Percentiles rank a stretch among this genome's conserved stretches.
Conservation (phyloP, 2,797 vertebrate species). For the Amniataba percoides region DNA sequence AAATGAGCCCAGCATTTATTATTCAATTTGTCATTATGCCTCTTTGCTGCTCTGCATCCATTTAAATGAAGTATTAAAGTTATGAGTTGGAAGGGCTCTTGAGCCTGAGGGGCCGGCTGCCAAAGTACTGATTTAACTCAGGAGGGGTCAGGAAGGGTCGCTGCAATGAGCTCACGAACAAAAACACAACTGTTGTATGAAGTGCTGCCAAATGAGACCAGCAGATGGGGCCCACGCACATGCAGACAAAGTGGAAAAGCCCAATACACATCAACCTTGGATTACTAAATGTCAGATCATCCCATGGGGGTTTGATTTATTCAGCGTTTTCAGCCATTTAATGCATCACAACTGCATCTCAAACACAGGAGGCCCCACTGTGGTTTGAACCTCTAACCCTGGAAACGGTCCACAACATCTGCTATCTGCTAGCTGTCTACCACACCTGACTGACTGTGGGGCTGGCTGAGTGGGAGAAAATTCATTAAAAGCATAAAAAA, state of each 20-base stretch:
- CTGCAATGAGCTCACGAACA: slow-evolving; percentile 53
- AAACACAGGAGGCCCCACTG: background rate
- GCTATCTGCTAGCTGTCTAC: background rate
- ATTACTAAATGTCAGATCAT: slow-evolving; percentile 26
- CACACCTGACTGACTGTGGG: slow-evolving; percentile 9
- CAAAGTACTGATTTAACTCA: slow-evolving; percentile 59
- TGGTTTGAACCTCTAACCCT: slow-evolving; percentile 10
- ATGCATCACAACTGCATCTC: background rate
- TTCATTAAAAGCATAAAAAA: slow-evolving; percentile 33
- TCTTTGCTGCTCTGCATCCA: slow-evolving; percentile 29
- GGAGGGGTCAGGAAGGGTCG: slow-evolving; percentile 42
- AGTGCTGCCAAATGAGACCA: slow-evolving; percentile 65
- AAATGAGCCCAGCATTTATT: background rate
- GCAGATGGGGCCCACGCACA: slow-evolving; percentile 72
- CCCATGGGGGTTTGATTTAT: slow-evolving; percentile 3
- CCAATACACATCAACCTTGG: background rate
- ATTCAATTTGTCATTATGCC: slow-evolving; percentile 21
- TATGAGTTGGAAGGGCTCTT: slow-evolving; percentile 26
- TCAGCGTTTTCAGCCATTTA: background rate
- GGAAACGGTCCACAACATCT: slow-evolving; percentile 26
- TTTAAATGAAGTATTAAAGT: slow-evolving; percentile 38
- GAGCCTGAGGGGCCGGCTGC: slow-evolving; percentile 28
- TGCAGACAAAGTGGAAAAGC: background rate
- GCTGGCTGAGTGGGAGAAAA: slow-evolving; percentile 29
- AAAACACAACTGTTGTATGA: slow-evolving; percentile 71